phyloP scores from a whole-genome alignment of 2,113 vertebrate genomes.

The Larimichthys crocea region DNA sequence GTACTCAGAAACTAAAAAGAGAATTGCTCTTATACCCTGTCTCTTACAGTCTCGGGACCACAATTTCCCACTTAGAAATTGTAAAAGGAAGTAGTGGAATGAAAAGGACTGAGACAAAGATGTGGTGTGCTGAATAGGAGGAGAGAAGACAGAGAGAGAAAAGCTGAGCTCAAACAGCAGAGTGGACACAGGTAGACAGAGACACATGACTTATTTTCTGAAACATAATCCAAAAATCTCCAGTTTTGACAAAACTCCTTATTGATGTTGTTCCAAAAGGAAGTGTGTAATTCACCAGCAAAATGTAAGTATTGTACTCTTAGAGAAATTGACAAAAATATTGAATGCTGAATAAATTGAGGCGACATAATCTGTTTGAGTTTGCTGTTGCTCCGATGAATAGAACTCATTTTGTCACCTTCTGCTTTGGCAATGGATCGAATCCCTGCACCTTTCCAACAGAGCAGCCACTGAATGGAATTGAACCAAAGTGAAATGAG shows the following conservation, averaged over 20 bases:
- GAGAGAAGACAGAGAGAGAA: neutral
- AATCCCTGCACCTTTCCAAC: neutral
- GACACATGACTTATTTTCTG: neutral
- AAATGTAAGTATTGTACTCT: neutral
- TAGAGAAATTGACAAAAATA: conserved; percentile 1
- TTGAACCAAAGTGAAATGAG: neutral
- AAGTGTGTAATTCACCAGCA: neutral
- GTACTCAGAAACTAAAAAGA: neutral
- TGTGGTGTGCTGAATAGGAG: neutral
- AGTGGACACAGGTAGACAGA: neutral
- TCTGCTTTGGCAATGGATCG: neutral
- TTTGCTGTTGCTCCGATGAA: conserved; percentile 6
- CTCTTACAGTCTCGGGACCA: neutral
- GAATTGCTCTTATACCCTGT: neutral
- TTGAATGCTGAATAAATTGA: neutral
- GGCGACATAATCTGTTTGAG: neutral
- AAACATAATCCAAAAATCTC: neutral
- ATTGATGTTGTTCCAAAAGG: neutral
- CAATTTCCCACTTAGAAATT: neutral
- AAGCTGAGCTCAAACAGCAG: neutral
- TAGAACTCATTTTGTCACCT: neutral
- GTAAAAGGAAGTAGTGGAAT: neutral
- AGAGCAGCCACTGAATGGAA: neutral
- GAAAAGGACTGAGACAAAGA: neutral
- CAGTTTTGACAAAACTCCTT: neutral